These are phyloP conservation scores for Torymus aiolomorphi DNA, from an alignment of 2,888 invertebrate species.

Conservation along the genomic window DNA sequence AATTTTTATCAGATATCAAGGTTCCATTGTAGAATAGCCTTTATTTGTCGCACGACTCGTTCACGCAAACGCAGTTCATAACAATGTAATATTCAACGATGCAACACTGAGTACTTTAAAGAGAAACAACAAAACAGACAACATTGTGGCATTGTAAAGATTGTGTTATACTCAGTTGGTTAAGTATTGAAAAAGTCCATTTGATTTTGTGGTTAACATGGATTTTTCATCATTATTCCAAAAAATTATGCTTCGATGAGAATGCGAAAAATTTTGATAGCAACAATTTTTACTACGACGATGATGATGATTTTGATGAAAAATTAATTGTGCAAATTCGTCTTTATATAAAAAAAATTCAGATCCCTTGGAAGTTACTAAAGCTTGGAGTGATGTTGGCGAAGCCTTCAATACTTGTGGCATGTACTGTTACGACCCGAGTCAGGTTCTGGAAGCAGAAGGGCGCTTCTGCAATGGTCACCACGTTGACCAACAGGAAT, in stretches of 20 bases:
- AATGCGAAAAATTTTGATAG: neutral
- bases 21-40: too few species aligned
- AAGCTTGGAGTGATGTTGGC: conserved; percentile 5
- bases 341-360: neutral
- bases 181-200: neutral
- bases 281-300: neutral
- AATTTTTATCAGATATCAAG: too few species aligned
- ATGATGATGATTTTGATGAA: conserved; percentile 5
- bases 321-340: too few species aligned
- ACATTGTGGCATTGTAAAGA: neutral
- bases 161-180: too few species aligned
- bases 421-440: too few species aligned
- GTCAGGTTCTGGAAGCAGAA: too few species aligned
- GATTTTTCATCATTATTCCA: neutral
- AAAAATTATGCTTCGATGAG: neutral
- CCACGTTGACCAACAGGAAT: too few species aligned
- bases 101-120: neutral
- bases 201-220: neutral
- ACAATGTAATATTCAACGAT: too few species aligned
- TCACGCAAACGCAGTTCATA: too few species aligned
- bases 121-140: too few species aligned
- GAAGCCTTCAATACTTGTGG: neutral
- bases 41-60: too few species aligned
- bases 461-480: too few species aligned
- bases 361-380: neutral